Base-by-base conservation (phyloP, 2,888 invertebrate genomes). In the Drosophila acutilabella region DNA sequence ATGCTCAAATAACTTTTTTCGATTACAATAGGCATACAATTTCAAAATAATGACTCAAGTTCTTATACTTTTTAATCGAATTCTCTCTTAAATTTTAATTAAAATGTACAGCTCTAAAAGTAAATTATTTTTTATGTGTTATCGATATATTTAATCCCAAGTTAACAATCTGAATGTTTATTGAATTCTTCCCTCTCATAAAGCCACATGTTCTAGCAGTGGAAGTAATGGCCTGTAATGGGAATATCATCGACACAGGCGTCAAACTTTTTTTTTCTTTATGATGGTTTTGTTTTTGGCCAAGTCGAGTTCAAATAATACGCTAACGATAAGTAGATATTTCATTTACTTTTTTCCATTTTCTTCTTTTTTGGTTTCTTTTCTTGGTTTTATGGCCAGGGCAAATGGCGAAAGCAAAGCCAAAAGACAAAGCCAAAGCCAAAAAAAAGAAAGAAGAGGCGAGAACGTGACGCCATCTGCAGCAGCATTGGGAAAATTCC, bases 391-490 rank as follows among this genome's bases (percentile, higher is more conserved):
- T 62, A 74, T 52, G 67, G 40, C 44, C 48, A 44, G 50, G 51
- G 30, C 18, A 58, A 50, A 62, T 42, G 57, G 33, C 51, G 11
- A 48, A 57, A 18, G 36, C 16, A 59, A 23, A 23, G 23, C 23
- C 23, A 23, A 16, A 53, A 64, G 57, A 56, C 57, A 66, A 50
- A 47, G 36, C 36, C 36, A 36, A 36, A n/a, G n/a, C n/a, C n/a
- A n/a, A n/a, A n/a, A 13, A 13, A 13, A 36, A 36, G 18, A n/a
- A 51, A 7, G 2, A 30, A 48, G 47, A 20, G 30, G 16, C 2
- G 13, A 2, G 44, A 62, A 71, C 74, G 74, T 74, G 74, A 71
- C 61, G 71, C 67, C 71, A 74, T 56, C 66, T 66, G 58, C 48
- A 48, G 51, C 44, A 48, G 54, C 45, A 10, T n/a, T 14, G 8